Evolutionary conservation across 1,140 invertebrate species (phyloP), one percentile per base, ranked within the genome.

Genomic region (Saccostrea cuccullata): DNA sequence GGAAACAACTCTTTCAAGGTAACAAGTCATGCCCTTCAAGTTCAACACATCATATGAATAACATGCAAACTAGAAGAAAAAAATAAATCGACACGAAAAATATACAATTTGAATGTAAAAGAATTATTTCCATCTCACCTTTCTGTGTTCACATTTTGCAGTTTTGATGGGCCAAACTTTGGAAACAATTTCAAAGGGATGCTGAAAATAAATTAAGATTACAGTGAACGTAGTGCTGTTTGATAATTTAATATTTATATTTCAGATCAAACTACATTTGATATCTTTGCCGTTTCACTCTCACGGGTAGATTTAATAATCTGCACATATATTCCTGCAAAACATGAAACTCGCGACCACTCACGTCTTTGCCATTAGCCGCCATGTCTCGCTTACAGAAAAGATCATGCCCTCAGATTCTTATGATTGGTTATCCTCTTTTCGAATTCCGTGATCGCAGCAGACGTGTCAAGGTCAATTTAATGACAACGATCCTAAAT

Each of bases 161-260:
- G 90, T 92, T 90, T 88, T 89, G 55, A 93, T 90, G 13, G 94
- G 92, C 93, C 92, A 94, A 89, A 93, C 90, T 92, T 92, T 94
- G 64, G 92, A 92, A 84, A 94, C 89, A 84, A 91, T 90, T 60
- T 91, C 89, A 60, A 94, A 58, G 58, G 58, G 86, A 64, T 86
- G 86, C 58, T 87, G 77, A 55, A 83, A 83, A 60, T 58, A 84
- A 56, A 87, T 30, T 55, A 84, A 84, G 11, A 30, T 30, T 77
- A 3, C 15, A 77, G 23, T 77, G 23, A 77, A 23, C 15, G 4
- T 15, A 15, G 8, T 23, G 13, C 11, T 15, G 30, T 36, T 77
- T 0, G 70, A 6, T 6, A 77, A 0, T 77, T 77, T 77, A 30
- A 77, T 30, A 30, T n/a, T 30, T 15, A 26, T 13, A 77, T 26